Percentiles rank a stretch among this genome's conserved stretches.
phyloP scores from a whole-genome alignment of 53 echinoderm and acorn worm species.

The Antedon mediterranea region DNA sequence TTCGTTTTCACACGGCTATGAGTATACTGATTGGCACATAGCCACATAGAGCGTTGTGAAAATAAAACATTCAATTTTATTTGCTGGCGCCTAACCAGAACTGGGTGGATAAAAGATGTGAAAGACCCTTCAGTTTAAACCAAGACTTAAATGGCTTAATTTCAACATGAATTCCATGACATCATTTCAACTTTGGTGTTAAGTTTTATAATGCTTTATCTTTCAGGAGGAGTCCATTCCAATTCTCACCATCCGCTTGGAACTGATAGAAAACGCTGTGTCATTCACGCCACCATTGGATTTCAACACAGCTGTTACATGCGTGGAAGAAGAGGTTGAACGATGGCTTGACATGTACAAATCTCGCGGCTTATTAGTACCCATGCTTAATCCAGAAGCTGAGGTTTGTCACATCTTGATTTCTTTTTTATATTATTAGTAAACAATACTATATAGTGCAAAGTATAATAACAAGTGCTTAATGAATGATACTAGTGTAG shows the following conservation, averaged over 20 bases:
- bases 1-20: too few relatives aligned
- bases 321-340: constrained; percentile 76
- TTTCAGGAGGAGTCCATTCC: constrained; percentile 41
- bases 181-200: not conserved
- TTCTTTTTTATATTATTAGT: too few relatives aligned
- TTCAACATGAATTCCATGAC: not conserved
- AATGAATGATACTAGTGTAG: too few relatives aligned
- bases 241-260: constrained; percentile 78
- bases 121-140: not conserved
- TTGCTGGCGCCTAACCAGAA: too few relatives aligned
- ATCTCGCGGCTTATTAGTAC: constrained; percentile 62
- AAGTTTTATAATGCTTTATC: constrained; percentile 9
- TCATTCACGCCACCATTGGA: constrained; percentile 87
- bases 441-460: too few relatives aligned
- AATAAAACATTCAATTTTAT: too few relatives aligned
- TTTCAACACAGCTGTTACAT: constrained; percentile 83
- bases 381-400: constrained; percentile 69
- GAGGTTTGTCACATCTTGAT: constrained; percentile 52
- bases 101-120: not conserved
- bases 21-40: too few relatives aligned
- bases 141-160: not conserved
- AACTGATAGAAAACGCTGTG: constrained; percentile 82
- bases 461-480: too few relatives aligned
- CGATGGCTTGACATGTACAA: constrained; percentile 66
- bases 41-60: too few relatives aligned